phyloP scores from a whole-genome alignment of 2,113 vertebrate species.

The Chroicocephalus ridibundus region DNA sequence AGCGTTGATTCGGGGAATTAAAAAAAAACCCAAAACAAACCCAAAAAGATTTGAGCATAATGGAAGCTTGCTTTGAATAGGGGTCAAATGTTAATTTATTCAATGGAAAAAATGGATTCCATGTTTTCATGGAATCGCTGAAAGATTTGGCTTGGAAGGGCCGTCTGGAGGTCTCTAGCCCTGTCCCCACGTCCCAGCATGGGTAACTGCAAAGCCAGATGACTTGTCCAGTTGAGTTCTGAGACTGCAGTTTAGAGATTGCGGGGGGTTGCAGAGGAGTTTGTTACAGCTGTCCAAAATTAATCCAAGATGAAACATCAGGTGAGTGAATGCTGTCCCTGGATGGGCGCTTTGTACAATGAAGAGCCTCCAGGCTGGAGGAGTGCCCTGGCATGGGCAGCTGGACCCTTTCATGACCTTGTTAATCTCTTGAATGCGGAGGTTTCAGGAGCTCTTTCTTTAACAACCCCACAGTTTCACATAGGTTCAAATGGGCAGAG shows the following conservation, averaged over 20 bases:
- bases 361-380: not conserved
- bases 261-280: not conserved
- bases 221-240: not conserved
- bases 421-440: not conserved
- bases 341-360: not conserved
- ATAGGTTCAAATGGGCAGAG: not conserved
- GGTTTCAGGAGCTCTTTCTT: not conserved
- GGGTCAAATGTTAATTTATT: not conserved
- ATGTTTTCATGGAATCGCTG: not conserved
- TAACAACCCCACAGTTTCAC: fast-evolving
- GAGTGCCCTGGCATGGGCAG: not conserved
- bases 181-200: not conserved
- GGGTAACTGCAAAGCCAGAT: not conserved
- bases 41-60: not conserved
- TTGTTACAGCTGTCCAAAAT: not conserved
- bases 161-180: not conserved
- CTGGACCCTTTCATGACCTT: not conserved
- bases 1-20: not conserved
- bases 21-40: not conserved
- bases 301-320: not conserved
- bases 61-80: not conserved
- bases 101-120: not conserved
- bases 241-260: not conserved
- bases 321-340: not conserved
- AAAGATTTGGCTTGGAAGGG: not conserved